A percentile compares a stretch with the other conserved stretches of the same genome.
Conservation (phyloP, 2,113 vertebrate species). For the Ranitomeya imitator region DNA sequence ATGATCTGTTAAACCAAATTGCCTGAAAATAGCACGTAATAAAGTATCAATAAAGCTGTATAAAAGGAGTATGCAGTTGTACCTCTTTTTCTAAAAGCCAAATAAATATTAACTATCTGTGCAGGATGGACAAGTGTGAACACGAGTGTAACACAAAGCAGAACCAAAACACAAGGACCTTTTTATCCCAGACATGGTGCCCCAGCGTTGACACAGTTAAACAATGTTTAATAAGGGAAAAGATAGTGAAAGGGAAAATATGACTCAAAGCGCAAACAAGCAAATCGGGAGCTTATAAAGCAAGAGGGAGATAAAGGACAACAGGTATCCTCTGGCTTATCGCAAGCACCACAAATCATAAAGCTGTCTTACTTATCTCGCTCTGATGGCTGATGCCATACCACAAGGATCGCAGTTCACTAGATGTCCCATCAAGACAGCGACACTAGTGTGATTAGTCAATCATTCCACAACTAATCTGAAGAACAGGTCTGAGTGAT, state of each 20-base stretch:
- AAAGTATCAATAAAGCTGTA: neutral
- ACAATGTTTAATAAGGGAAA: constrained; percentile 43
- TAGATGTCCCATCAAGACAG: constrained; percentile 22
- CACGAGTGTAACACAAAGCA: neutral
- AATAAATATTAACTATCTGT: neutral
- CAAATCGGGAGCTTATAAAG: constrained; percentile 40
- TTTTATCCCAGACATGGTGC: neutral
- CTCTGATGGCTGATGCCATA: constrained; percentile 48
- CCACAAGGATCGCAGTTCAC: constrained; percentile 45
- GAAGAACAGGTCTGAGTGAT: constrained; percentile 20
- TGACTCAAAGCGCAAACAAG: constrained; percentile 52
- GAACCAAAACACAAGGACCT: neutral
- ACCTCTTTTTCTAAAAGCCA: neutral
- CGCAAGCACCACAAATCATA: constrained; percentile 54
- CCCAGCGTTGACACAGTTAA: constrained; percentile 19
- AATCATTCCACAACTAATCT: constrained; percentile 53
- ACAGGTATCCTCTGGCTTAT: constrained; percentile 53
- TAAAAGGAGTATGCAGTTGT: neutral
- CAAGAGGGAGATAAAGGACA: constrained; percentile 47
- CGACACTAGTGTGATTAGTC: constrained; percentile 44
- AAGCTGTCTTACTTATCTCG: constrained; percentile 55
- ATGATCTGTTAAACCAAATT: too few relatives aligned
- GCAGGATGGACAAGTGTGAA: neutral
- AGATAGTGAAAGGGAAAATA: constrained; percentile 59
- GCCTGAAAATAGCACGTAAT: too few relatives aligned